Evolutionary conservation across 2,888 invertebrate species (phyloP), one percentile per base, ranked within the genome.

Genomic region (Pterobdella sp.): DNA sequence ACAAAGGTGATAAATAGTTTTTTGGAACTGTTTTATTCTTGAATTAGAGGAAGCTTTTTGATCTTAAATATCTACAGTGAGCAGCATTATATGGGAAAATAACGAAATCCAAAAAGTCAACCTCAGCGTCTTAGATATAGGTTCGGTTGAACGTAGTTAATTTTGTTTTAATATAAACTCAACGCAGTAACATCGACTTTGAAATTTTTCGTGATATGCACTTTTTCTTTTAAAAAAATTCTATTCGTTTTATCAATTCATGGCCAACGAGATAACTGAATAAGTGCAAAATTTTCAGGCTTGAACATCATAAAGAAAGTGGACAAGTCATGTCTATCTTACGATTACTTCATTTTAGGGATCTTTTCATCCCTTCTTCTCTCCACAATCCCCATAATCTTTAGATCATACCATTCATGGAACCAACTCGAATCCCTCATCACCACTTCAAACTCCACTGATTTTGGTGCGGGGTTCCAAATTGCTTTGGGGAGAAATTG

Each of bases 61-160:
- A 31, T 37, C 31, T 18, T 31, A 3, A 60, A 10, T 35, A 10
- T 69, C 76, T 78, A 31, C 84, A 94, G 94, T 95, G 75, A 94
- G 92, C 80, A 96, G 95, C 82, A 92, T 93, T 69, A 90, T 96
- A 85, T 96, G 95, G 94, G 93, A 94, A 81, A 88, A 89, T 37
- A 88, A 90, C 7, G 93, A 94, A 76, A 89, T 91, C 34, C 91
- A 94, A 80, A 94, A 95, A 82, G 92, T 93, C 0, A 93, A 95
- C 83, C 86, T 96, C 77, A 93, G 94, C 0, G 93, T 94, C 1
- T 87, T 96, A 74, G 95, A 96, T 84, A 94, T 96, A 79, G 68
- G 31, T 29, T n/a, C 7, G 42, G 7, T 22, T 10, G 26, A 7
- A 14, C 4, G 29, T 35, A 22, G n/a, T 29, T 64, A 29, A 64